Evolutionary conservation across 2,797 vertebrate species (phyloP).

Genomic region (Peromyscus nudipes): DNA sequence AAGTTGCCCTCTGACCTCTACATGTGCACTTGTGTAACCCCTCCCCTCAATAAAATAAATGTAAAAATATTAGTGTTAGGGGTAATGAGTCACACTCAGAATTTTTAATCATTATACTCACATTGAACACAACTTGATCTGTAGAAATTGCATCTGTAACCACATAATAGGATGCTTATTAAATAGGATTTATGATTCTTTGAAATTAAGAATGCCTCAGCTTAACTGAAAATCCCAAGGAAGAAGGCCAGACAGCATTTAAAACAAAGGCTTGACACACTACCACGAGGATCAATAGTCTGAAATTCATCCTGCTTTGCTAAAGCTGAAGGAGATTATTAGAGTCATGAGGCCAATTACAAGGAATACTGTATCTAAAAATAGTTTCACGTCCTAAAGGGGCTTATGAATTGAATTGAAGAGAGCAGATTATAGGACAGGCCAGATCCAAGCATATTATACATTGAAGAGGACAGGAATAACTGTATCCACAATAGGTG

Average conservation of each 20-base stretch:
- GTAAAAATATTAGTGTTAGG: background rate
- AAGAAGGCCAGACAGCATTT: constrained; percentile 43
- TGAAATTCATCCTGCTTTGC: constrained; percentile 59
- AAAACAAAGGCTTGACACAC: constrained; percentile 61
- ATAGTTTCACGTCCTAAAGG: constrained; percentile 5
- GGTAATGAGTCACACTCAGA: constrained; percentile 45
- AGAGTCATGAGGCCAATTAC: constrained; percentile 39
- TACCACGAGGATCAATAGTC: constrained; percentile 50
- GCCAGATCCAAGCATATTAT: constrained; percentile 47
- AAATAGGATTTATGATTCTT: constrained; percentile 67
- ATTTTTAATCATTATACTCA: constrained; percentile 37
- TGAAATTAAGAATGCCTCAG: constrained; percentile 61
- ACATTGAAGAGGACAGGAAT: constrained; percentile 35
- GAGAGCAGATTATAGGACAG: constrained; percentile 45
- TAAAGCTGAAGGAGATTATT: constrained; percentile 63
- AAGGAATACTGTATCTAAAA: constrained; percentile 56
- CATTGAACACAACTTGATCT: constrained; percentile 5
- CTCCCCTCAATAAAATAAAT: background rate
- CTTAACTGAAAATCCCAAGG: constrained; percentile 53
- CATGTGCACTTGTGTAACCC: background rate
- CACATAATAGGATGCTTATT: constrained; percentile 55
- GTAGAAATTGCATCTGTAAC: constrained; percentile 4
- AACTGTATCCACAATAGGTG: background rate
- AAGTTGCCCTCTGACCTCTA: background rate
- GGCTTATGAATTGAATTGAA: constrained; percentile 49